These are phyloP conservation scores for Takifugu flavidus DNA, from an alignment of 2,113 vertebrate genomes.

Conservation along the genomic window DNA sequence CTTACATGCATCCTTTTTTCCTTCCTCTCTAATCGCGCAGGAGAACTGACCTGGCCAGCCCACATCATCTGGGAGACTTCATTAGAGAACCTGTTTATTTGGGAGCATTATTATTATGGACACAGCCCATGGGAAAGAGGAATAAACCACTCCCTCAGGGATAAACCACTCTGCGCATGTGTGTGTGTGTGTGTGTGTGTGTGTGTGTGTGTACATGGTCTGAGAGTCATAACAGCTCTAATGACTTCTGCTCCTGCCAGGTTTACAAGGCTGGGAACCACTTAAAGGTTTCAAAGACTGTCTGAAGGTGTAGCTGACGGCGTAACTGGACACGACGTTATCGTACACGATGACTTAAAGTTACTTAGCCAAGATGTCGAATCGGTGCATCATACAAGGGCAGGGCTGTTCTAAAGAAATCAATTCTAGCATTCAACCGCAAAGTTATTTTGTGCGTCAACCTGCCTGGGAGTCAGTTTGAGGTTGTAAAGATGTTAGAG, in stretches of 20 bases:
- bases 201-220: conserved; percentile 21
- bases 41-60: conserved; percentile 63
- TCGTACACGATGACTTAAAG: conserved; percentile 10
- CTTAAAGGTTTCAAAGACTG: conserved; percentile 39
- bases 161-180: conserved; percentile 29
- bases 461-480: background rate
- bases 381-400: background rate
- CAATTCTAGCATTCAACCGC: background rate
- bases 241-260: conserved; percentile 58
- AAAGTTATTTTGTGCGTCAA: background rate
- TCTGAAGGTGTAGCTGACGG: conserved; percentile 42
- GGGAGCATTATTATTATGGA: conserved; percentile 50
- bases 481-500: no score
- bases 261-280: conserved; percentile 66
- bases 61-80: conserved; percentile 73
- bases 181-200: conserved; percentile 19
- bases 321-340: conserved; percentile 32
- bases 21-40: conserved; percentile 69
- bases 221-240: conserved; percentile 50
- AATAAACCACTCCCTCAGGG: conserved; percentile 26
- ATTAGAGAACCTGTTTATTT: conserved; percentile 73
- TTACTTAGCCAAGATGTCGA: background rate
- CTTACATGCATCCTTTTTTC: conserved; percentile 46
- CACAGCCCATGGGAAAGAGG: conserved; percentile 67
- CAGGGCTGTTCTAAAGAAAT: background rate